Evolutionary conservation across 2,797 vertebrate species (phyloP).

Genomic region (Rhinella marina): DNA sequence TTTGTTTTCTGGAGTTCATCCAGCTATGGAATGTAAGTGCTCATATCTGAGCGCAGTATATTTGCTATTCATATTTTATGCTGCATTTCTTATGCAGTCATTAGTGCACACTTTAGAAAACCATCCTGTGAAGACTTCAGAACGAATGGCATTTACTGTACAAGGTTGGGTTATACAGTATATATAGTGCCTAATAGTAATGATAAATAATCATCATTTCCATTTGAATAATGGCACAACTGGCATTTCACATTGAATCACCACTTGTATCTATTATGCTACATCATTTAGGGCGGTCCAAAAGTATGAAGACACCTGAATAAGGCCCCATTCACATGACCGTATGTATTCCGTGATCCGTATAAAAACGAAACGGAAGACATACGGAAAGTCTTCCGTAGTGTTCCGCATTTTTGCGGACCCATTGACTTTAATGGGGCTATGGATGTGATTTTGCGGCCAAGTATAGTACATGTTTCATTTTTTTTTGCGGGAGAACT

Average conservation of each 20-base stretch:
- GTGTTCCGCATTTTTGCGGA: too few relatives aligned
- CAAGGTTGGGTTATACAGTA: neutral
- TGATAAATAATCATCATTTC: neutral
- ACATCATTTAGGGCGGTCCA: neutral
- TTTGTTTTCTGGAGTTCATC: neutral
- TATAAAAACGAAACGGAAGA: too few relatives aligned
- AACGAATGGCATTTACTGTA: neutral
- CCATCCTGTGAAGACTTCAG: neutral
- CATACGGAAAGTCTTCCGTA: too few relatives aligned
- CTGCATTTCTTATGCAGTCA: constrained; percentile 12
- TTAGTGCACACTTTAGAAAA: neutral
- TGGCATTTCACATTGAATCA: neutral
- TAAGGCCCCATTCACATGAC: too few relatives aligned
- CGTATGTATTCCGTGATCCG: too few relatives aligned
- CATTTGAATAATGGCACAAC: neutral
- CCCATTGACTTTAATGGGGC: too few relatives aligned
- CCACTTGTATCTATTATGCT: neutral
- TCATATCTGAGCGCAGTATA: neutral
- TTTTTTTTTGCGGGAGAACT: too few relatives aligned
- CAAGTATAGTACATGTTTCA: too few relatives aligned
- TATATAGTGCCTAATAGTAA: neutral
- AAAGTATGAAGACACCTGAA: neutral
- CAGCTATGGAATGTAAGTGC: constrained; percentile 11
- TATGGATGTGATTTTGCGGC: too few relatives aligned
- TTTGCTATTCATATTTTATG: constrained; percentile 26